Evolutionary conservation across 2,797 vertebrate species (phyloP).

Genomic region (Tokudaia muenninki): DNA sequence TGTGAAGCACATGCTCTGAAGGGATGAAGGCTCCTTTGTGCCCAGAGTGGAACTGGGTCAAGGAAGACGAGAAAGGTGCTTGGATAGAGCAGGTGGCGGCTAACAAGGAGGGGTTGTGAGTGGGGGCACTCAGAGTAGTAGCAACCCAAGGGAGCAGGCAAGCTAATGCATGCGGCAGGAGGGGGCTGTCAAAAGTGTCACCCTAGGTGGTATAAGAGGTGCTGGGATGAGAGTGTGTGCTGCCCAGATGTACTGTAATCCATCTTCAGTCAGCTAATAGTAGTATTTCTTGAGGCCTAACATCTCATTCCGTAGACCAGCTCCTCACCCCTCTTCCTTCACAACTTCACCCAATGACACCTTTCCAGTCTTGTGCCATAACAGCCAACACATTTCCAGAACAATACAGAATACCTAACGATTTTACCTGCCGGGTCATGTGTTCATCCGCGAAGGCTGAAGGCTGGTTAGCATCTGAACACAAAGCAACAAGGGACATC

Average conservation of each 20-base stretch:
- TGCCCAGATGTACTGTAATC: not conserved
- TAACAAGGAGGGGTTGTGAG: not conserved
- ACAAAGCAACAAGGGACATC: not conserved
- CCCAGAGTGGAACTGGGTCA: no score
- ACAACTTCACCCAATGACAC: not conserved
- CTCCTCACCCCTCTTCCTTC: not conserved
- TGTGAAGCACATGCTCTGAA: not conserved
- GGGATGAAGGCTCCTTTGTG: not conserved
- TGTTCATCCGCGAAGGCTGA: not conserved
- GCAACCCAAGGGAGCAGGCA: not conserved
- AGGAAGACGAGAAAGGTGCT: not conserved
- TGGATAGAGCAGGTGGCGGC: not conserved
- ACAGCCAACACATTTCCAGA: not conserved
- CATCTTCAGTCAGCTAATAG: not conserved
- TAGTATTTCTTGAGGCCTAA: not conserved
- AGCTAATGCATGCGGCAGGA: accelerated
- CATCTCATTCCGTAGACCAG: not conserved
- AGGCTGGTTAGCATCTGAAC: not conserved
- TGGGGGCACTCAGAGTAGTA: not conserved
- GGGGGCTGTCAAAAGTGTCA: not conserved
- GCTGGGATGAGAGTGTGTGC: not conserved
- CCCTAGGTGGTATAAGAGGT: accelerated
- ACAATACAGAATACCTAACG: not conserved
- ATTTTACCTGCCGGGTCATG: not conserved
- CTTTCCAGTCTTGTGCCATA: not conserved